phyloP scores from a whole-genome alignment of 2,113 vertebrate genomes.

The Cheirogaleus medius region DNA sequence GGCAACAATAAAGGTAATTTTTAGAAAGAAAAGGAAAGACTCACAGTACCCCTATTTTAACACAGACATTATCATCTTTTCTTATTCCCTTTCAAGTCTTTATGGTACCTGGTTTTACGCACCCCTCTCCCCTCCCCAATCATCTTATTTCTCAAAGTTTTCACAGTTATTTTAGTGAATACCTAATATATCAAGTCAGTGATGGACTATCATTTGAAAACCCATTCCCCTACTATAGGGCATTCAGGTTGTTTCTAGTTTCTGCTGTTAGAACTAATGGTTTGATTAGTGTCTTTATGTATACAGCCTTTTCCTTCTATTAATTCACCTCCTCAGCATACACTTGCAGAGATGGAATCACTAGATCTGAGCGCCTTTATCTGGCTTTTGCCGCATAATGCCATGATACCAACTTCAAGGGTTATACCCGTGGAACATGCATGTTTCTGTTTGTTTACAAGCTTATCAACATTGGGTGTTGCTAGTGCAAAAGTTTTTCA shows the following conservation, averaged over 20 bases:
- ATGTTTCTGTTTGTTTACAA: background rate
- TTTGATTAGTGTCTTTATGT: background rate
- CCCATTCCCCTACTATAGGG: rapidly evolving
- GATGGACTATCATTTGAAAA: background rate
- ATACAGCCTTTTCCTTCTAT: background rate
- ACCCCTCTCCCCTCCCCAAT: rapidly evolving
- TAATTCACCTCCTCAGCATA: background rate
- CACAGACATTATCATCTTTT: background rate
- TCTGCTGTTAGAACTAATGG: background rate
- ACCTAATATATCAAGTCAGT: rapidly evolving
- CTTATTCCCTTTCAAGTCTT: background rate
- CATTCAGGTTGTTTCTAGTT: background rate
- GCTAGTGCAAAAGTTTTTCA: background rate
- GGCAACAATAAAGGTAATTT: background rate
- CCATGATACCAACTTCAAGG: rapidly evolving
- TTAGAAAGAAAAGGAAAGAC: background rate
- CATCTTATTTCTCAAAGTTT: background rate
- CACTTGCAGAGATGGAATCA: too few species aligned
- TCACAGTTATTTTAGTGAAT: background rate
- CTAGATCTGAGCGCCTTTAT: rapidly evolving
- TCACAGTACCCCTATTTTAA: background rate
- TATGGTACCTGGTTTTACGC: background rate
- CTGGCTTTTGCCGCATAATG: background rate
- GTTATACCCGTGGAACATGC: rapidly evolving
- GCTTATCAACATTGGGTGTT: background rate